phyloP scores from a whole-genome alignment of 2,888 invertebrate genomes.

The Gari tellinella region DNA sequence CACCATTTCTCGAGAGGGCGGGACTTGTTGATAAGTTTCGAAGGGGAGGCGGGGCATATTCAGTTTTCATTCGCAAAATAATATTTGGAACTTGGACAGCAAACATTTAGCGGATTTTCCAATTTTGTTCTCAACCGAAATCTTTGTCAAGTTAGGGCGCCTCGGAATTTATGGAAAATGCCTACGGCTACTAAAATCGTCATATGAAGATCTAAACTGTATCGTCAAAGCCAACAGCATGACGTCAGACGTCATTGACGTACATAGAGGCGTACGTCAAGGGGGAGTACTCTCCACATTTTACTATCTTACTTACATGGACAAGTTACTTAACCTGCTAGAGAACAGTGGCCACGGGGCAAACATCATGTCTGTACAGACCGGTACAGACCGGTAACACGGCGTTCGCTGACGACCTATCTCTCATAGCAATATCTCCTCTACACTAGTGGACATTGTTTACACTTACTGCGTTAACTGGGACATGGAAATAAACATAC shows the following conservation, averaged over 20 bases:
- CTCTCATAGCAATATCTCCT: conserved; percentile 1
- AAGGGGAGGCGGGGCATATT: too few species aligned
- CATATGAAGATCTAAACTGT: neutral
- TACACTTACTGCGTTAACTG: conserved; percentile 1
- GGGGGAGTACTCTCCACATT: conserved; percentile 7
- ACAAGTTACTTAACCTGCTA: conserved; percentile 3
- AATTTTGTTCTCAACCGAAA: too few species aligned
- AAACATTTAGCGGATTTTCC: too few species aligned
- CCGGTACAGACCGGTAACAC: conserved; percentile 1
- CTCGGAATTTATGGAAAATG: neutral
- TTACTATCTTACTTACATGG: conserved; percentile 7
- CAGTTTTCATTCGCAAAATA: too few species aligned
- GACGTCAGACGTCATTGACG: neutral
- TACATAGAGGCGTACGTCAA: conserved; percentile 11
- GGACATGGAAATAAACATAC: neutral
- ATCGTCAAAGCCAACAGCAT: neutral
- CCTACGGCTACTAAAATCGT: neutral
- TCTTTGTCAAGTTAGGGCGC: too few species aligned
- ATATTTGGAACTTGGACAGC: too few species aligned
- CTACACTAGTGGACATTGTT: neutral
- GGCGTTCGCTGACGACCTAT: conserved; percentile 3
- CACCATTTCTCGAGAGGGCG: too few species aligned
- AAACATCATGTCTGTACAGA: neutral
- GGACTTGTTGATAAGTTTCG: too few species aligned
- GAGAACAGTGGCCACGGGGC: conserved; percentile 2